Percentiles rank a stretch among this genome's conserved stretches.
phyloP scores from a whole-genome alignment of 2,113 vertebrate genomes.

The Colaptes auratus region DNA sequence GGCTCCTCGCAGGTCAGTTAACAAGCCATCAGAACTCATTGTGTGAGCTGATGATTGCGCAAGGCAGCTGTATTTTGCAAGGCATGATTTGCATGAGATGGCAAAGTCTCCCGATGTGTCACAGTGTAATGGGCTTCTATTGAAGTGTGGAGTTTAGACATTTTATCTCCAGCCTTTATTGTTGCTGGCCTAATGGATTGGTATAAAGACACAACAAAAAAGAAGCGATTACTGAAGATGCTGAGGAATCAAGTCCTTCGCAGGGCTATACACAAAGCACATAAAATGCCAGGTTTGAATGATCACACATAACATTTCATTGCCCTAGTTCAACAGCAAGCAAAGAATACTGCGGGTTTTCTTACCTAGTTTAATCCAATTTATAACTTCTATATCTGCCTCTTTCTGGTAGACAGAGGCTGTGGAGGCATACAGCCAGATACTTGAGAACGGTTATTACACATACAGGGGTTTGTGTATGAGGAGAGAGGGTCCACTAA shows the following conservation, averaged over 20 bases:
- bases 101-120: background rate
- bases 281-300: background rate
- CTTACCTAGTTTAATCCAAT: background rate
- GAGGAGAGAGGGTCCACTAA: background rate
- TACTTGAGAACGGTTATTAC: background rate
- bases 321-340: background rate
- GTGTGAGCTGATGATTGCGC: background rate
- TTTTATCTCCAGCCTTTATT: background rate
- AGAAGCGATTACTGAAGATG: background rate
- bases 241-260: background rate
- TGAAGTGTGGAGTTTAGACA: background rate
- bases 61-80: background rate
- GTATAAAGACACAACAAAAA: background rate
- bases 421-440: background rate
- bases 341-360: background rate
- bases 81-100: background rate
- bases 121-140: background rate
- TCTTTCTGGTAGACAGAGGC: background rate
- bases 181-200: background rate
- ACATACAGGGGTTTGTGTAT: background rate
- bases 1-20: background rate
- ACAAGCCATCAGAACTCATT: background rate
- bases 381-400: background rate
- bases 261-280: background rate
- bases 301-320: background rate